phyloP scores from a whole-genome alignment of 2,113 vertebrate species.

The Tamias sibiricus region DNA sequence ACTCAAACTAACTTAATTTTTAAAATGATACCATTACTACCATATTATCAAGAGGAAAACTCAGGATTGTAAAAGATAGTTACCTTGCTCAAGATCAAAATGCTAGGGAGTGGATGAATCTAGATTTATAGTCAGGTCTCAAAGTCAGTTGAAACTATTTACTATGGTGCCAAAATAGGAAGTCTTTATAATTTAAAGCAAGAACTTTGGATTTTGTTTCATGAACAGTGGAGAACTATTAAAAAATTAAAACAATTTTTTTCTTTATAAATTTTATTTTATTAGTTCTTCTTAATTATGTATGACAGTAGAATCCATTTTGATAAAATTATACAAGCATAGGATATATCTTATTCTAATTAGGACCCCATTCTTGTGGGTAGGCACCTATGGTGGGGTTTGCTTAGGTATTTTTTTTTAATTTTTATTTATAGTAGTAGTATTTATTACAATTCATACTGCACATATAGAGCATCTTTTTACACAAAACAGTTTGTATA shows the following conservation, averaged over 20 bases:
- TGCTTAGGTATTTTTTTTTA: too few species aligned
- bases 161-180: neutral
- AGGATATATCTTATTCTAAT: too few species aligned
- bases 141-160: neutral
- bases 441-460: too few species aligned
- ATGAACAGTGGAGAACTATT: neutral
- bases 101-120: neutral
- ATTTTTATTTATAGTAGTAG: too few species aligned
- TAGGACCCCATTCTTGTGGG: too few species aligned
- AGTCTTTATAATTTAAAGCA: neutral
- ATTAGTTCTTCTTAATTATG: too few species aligned
- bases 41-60: neutral
- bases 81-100: neutral
- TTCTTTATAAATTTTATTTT: neutral
- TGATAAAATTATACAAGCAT: too few species aligned
- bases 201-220: slow-evolving; percentile 10
- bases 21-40: neutral
- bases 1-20: neutral
- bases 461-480: too few species aligned
- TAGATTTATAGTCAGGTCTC: neutral
- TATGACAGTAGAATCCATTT: too few species aligned
- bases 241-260: neutral
- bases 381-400: too few species aligned
- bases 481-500: too few species aligned
- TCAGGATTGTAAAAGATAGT: neutral